Evolutionary conservation across 2,113 vertebrate genomes (phyloP), one percentile per base, ranked within the genome.

Genomic region (Haemorhous mexicanus): DNA sequence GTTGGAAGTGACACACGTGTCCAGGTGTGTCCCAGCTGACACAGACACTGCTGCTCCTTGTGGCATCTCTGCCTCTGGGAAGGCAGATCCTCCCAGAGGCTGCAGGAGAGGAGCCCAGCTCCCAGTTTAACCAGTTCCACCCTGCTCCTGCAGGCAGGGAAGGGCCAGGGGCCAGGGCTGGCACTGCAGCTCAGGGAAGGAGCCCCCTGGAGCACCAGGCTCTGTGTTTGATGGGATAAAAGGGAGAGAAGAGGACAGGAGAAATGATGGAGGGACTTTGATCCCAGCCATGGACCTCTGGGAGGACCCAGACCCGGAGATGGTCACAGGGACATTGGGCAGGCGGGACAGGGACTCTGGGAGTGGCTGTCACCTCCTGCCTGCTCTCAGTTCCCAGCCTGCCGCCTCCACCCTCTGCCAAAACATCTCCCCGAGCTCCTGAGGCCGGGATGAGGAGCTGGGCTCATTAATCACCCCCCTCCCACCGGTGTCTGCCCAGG

Each of bases 391-490:
- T 13, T 72, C 83, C 39, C 69, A 62, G n/a, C 28, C 50, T 13
- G 63, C 18, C 0, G 0, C 77, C 84, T 50, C 70, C 66, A 35
- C 76, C 74, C 91, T 77, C 69, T 7, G 27, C 79, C 53, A 10
- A 82, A 80, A 72, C 10, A 73, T 17, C 82, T 87, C 84, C 53
- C 37, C 1, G 73, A 47, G 78, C 70, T 91, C 92, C 90, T 1
- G 62, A 73, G 78, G 92, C 94, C 30, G 1, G 0, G 0, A 2
- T 0, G 32, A 88, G 72, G 63, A n/a, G 44, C 46, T 66, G 46
- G 50, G 85, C 74, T 77, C 94, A 95, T 95, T 95, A 93, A 96
- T 94, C 95, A 94, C 81, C 53, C 73, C 73, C 52, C 84, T 91
- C 62, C 61, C 23, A 0, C 72, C 12, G 6, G 19, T 43, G 91